Evolutionary conservation across 2,797 vertebrate genomes (phyloP).

Genomic region (Lepilemur septentrionalis): DNA sequence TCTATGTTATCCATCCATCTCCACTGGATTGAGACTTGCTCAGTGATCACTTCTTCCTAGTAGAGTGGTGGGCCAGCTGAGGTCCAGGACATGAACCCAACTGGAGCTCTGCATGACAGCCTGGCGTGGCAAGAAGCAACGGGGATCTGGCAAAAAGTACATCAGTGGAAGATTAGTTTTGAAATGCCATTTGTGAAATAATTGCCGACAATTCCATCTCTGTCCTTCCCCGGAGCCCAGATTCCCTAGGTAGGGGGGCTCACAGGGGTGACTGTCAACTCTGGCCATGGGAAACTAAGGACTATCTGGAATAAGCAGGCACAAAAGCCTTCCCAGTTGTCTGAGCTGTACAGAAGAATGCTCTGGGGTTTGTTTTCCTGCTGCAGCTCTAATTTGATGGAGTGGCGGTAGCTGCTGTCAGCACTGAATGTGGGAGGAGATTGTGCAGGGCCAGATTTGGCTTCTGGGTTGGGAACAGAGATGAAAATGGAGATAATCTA

Average conservation of each 20-base stretch:
- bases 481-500: constrained; percentile 20
- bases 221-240: background rate
- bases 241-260: background rate
- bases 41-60: background rate
- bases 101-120: background rate
- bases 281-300: background rate
- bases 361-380: background rate
- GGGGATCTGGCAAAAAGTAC: background rate
- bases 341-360: background rate
- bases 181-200: constrained; percentile 9
- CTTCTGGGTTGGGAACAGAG: constrained; percentile 20
- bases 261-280: background rate
- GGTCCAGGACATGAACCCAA: background rate
- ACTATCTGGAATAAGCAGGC: background rate
- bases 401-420: background rate
- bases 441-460: background rate
- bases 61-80: background rate
- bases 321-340: background rate
- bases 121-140: background rate
- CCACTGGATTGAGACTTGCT: background rate
- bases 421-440: background rate
- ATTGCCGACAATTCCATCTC: background rate
- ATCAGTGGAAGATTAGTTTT: background rate
- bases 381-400: background rate
- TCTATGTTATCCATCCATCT: background rate